Evolutionary conservation across 2,888 invertebrate genomes (phyloP).

Genomic region (Andrena camellia): DNA sequence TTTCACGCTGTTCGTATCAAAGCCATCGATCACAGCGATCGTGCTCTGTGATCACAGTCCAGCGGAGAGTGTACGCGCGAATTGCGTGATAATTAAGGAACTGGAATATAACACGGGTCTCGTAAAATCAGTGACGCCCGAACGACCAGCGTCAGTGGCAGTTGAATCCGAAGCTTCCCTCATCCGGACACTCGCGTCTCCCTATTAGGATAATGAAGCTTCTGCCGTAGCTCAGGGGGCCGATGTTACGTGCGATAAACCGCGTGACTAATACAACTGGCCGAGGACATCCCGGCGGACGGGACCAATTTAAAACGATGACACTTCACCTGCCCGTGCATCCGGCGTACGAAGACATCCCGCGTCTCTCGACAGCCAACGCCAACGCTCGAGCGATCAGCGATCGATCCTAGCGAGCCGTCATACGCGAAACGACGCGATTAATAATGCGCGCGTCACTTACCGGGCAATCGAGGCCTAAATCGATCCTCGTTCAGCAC

Average conservation of each 20-base stretch:
- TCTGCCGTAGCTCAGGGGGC: neutral
- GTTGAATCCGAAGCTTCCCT: no score
- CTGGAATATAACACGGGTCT: no score
- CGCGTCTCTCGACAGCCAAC: no score
- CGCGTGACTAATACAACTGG: neutral
- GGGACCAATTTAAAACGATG: constrained; percentile 7
- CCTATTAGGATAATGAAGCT: constrained; percentile 2
- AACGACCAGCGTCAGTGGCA: no score
- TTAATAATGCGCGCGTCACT: constrained; percentile 66
- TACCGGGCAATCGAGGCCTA: constrained; percentile 92
- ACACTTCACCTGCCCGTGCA: neutral
- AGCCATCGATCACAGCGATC: no score
- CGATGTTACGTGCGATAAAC: neutral
- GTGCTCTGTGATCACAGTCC: no score
- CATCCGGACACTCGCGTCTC: neutral
- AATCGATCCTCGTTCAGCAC: constrained; percentile 97
- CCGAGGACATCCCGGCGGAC: neutral
- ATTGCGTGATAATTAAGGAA: no score
- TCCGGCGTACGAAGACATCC: no score
- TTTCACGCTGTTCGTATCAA: no score
- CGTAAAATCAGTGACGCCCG: no score
- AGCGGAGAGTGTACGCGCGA: no score
- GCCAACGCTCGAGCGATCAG: no score
- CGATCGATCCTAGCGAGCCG: constrained; percentile 9
- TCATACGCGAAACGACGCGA: constrained; percentile 31